Evolutionary conservation across 1,140 invertebrate species (phyloP).

Genomic region (Hestina assimilis): DNA sequence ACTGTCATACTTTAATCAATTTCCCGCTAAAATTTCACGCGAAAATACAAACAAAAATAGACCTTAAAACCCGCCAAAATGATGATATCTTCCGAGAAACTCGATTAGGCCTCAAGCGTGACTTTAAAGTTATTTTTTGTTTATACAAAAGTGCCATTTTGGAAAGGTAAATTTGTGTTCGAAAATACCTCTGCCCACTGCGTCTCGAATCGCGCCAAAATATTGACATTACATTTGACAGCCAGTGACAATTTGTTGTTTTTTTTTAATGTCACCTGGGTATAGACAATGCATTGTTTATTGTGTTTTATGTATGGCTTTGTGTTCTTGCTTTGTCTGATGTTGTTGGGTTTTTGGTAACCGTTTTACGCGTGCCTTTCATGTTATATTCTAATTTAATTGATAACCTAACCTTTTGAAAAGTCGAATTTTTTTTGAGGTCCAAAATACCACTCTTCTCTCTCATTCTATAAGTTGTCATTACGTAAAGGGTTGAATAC

Average conservation of each 20-base stretch:
- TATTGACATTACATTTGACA: slow-evolving; percentile 70
- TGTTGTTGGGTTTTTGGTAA: slow-evolving; percentile 35
- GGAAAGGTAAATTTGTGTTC: neutral
- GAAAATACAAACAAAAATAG: slow-evolving; percentile 7
- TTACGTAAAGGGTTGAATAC: too few species aligned
- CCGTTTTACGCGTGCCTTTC: slow-evolving; percentile 47
- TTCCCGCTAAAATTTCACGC: slow-evolving; percentile 28
- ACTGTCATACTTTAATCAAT: slow-evolving; percentile 35
- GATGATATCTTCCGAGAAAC: slow-evolving; percentile 36
- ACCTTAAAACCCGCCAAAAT: slow-evolving; percentile 8
- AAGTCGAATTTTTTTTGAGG: too few species aligned
- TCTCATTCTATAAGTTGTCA: too few species aligned
- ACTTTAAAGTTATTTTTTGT: slow-evolving; percentile 19
- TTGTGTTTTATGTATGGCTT: slow-evolving; percentile 50
- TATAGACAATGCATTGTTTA: slow-evolving; percentile 59
- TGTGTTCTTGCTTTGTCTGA: slow-evolving; percentile 37
- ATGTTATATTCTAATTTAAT: too few species aligned
- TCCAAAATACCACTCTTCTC: too few species aligned
- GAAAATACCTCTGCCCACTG: too few species aligned
- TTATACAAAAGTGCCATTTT: slow-evolving; percentile 7
- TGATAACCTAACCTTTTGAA: too few species aligned
- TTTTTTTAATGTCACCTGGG: slow-evolving; percentile 44
- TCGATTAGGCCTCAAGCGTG: slow-evolving; percentile 40
- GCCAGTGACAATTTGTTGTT: slow-evolving; percentile 26
- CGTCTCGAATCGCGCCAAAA: slow-evolving; percentile 70